Evolutionary conservation across 2,888 invertebrate genomes (phyloP).

Genomic region (Diplazon laetatorius): DNA sequence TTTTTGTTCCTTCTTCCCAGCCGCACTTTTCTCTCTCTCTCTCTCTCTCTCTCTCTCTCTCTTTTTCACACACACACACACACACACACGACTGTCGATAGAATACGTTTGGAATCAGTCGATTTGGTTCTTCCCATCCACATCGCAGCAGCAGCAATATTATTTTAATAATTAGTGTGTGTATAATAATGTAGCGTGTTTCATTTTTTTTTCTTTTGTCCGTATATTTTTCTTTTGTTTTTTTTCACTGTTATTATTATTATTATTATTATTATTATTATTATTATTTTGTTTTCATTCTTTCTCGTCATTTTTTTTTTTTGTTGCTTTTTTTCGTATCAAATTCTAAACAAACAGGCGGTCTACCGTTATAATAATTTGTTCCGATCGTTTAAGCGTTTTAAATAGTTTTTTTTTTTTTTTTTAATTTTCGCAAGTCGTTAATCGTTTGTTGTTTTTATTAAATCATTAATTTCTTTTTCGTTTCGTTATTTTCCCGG

Average conservation of each 20-base stretch:
- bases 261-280: not conserved
- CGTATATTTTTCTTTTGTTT: not conserved
- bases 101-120: constrained; percentile 8
- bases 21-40: no score
- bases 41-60: no score
- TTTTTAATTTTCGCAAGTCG: constrained; percentile 19
- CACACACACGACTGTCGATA: constrained; percentile 7
- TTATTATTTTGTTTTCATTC: not conserved
- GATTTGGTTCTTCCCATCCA: not conserved
- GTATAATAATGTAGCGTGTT: constrained; percentile 23
- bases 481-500: constrained; percentile 24
- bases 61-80: no score
- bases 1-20: constrained; percentile 1
- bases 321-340: constrained; percentile 31
- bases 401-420: constrained; percentile 16
- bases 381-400: constrained; percentile 45
- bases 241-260: not conserved
- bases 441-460: no score
- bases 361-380: constrained; percentile 55
- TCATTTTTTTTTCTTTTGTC: not conserved
- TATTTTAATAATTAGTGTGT: constrained; percentile 38
- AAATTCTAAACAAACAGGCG: constrained; percentile 48
- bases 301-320: not conserved
- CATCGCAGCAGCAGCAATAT: not conserved
- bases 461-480: constrained; percentile 21